Percentiles rank a stretch among this genome's conserved stretches.
Evolutionary conservation across 2,797 vertebrate species (phyloP).

Genomic region (Loriculus beryllinus): DNA sequence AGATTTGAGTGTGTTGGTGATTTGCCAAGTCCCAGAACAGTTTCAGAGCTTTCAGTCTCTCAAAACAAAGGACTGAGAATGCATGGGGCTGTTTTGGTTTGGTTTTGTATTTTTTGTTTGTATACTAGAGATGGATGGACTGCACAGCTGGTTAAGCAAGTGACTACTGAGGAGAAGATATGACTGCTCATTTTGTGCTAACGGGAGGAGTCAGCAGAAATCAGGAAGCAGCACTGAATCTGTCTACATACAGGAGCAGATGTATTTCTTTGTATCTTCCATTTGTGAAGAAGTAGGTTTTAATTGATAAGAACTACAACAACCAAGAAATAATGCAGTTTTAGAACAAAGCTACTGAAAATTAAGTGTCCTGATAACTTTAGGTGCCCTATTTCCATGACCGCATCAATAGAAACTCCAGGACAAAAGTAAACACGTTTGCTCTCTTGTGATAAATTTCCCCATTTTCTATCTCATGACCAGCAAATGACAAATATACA

Average conservation of each 20-base stretch:
- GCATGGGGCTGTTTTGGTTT: neutral
- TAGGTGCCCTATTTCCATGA: neutral
- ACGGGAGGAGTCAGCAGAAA: neutral
- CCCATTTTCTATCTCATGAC: neutral
- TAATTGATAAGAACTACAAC: neutral
- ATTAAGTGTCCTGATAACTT: neutral
- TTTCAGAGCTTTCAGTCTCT: neutral
- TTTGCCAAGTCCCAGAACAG: neutral
- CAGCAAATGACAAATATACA: neutral
- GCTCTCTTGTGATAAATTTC: neutral
- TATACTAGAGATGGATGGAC: neutral
- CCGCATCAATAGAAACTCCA: neutral
- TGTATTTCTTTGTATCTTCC: neutral
- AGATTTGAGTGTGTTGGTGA: neutral
- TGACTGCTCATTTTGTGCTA: neutral
- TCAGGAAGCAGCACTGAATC: neutral
- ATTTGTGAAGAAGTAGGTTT: neutral
- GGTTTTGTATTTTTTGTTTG: neutral
- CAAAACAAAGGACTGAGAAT: neutral
- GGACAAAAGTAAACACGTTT: neutral
- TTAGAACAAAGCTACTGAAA: neutral
- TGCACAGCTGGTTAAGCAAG: neutral
- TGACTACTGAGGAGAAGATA: neutral
- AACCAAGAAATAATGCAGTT: neutral
- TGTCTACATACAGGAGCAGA: neutral